Percentiles rank a stretch among this genome's conserved stretches.
These are phyloP conservation scores for Gallinago nigripennis DNA, from an alignment of 2,797 vertebrate species.

Conservation along the genomic window DNA sequence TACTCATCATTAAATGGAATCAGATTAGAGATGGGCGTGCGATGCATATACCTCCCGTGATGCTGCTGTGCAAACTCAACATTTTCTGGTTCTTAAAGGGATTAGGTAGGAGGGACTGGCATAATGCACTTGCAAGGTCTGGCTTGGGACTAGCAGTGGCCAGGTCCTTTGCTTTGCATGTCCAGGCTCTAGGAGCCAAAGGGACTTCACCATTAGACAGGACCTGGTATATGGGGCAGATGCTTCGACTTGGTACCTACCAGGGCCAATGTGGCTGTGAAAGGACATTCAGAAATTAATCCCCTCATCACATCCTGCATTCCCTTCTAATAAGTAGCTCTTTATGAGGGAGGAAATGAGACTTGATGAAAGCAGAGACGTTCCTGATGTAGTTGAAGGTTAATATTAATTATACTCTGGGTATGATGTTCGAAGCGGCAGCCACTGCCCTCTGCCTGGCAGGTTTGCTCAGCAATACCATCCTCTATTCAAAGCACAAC, in stretches of 20 bases:
- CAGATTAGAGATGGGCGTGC: not conserved
- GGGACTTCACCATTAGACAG: not conserved
- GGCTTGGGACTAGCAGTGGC: not conserved
- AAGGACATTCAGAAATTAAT: not conserved
- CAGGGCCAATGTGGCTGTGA: not conserved
- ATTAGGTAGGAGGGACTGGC: not conserved
- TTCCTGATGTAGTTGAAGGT: not conserved
- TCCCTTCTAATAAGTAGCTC: not conserved
- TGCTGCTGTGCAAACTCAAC: not conserved
- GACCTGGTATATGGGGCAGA: not conserved
- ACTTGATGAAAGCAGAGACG: not conserved
- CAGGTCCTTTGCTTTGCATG: not conserved
- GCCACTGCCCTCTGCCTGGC: not conserved
- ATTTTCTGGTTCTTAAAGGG: not conserved
- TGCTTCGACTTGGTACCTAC: not conserved
- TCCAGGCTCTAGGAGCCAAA: not conserved
- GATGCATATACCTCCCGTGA: fast-evolving
- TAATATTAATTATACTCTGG: not conserved
- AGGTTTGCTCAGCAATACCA: not conserved
- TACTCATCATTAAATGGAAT: not conserved
- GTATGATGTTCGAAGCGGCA: not conserved
- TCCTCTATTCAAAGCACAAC: not conserved
- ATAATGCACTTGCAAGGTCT: not conserved
- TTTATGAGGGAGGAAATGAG: not conserved
- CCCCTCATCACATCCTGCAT: not conserved